These are phyloP conservation scores for Dorcus hopei DNA, from an alignment of 2,888 invertebrate genomes.

Conservation along the genomic window DNA sequence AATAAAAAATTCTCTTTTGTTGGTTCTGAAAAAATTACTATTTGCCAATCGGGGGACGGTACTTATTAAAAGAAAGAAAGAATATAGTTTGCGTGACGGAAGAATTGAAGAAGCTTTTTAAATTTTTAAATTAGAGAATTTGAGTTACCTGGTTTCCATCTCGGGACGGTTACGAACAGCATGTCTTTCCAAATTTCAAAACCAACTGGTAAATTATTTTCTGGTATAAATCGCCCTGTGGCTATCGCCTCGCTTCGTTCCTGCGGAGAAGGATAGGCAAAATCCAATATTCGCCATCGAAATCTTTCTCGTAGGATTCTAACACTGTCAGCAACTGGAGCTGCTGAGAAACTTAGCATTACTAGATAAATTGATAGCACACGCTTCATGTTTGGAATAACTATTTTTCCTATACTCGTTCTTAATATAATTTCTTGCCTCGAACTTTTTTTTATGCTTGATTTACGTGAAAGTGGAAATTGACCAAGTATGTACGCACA, in stretches of 20 bases:
- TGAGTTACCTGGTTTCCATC: slow-evolving; percentile 69
- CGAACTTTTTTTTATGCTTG: too few species aligned
- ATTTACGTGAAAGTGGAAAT: too few species aligned
- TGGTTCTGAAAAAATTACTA: too few species aligned
- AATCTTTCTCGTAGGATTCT: slow-evolving; percentile 61
- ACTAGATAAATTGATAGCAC: neutral
- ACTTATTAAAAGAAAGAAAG: too few species aligned
- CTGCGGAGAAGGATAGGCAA: slow-evolving; percentile 64
- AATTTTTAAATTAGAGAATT: too few species aligned
- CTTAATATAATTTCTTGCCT: too few species aligned
- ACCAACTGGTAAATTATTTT: slow-evolving; percentile 79
- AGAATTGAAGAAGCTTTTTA: too few species aligned
- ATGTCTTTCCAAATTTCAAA: slow-evolving; percentile 78
- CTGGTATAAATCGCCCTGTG: slow-evolving; percentile 66
- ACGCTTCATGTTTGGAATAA: neutral
- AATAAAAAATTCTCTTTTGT: too few species aligned
- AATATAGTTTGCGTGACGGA: too few species aligned
- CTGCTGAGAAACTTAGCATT: neutral
- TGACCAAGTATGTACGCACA: too few species aligned
- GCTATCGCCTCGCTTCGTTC: slow-evolving; percentile 62
- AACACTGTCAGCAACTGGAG: neutral
- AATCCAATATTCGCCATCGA: slow-evolving; percentile 75
- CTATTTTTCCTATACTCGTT: neutral
- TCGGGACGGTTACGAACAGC: slow-evolving; percentile 77
- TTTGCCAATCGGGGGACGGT: too few species aligned